Base-by-base conservation (phyloP, 2,888 invertebrate species). In the Plagodis dolabraria region DNA sequence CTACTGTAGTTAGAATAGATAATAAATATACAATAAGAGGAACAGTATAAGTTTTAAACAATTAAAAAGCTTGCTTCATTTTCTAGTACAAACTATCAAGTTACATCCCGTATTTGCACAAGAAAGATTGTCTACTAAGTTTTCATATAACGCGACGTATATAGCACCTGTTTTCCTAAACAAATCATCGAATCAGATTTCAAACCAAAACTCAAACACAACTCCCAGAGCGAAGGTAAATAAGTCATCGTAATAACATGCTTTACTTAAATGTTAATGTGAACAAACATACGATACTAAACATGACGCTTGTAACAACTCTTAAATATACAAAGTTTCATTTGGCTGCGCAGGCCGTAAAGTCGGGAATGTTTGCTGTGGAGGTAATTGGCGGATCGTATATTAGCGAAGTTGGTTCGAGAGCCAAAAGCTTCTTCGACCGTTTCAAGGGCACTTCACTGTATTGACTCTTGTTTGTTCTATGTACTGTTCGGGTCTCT, bases 301-400 rank as follows among this genome's bases (percentile, higher is more conserved):
- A 74, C 69, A 74, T 76, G 69, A 70, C 68, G 69, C 63, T 68
- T 70, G 74, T 75, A 77, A 77, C 71, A 77, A 77, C 76, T 76
- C 76, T 79, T 72, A 74, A 75, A 72, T 72, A 75, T 69, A 76
- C 74, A 72, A 77, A 77, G 70, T 76, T 74, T 73, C 68, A 73
- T 71, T 75, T 68, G 57, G 46, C 64, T 57, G 68, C 69, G 69
- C 69, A 66, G 72, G 71, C 65, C 48, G 70, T 73, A 68, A 75
- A 72, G 67, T 68, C 58, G 64, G 64, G 69, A 77, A 78, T 77
- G 79, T 78, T 79, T 76, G 75, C 75, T 70, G 65, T 74, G 72
- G 67, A 77, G 80, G 79, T 81, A 81, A 83, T 83, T 77, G 76
- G 76, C 65, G 74, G 72, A 69, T 79, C 77, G 76, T 80, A 77